Evolutionary conservation across 2,888 invertebrate genomes (phyloP).

Genomic region (Tridacna gigas): DNA sequence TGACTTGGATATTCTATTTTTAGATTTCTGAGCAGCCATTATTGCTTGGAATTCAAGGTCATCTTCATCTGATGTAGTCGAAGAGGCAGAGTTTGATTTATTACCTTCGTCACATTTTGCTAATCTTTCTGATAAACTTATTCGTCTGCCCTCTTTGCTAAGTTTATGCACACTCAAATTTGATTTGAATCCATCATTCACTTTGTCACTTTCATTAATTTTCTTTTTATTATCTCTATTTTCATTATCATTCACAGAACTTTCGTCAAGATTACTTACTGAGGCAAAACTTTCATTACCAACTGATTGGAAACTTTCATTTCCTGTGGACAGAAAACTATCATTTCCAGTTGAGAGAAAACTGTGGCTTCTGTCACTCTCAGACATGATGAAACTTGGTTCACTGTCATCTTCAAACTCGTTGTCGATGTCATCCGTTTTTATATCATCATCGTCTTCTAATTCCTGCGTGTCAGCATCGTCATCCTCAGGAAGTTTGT

Average conservation of each 20-base stretch:
- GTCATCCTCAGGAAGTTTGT: conserved; percentile 53
- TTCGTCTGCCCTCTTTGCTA: conserved; percentile 10
- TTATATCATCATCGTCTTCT: conserved; percentile 57
- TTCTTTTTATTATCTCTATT: conserved; percentile 35
- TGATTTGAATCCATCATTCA: neutral
- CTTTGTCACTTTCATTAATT: conserved; percentile 12
- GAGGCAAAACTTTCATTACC: conserved; percentile 60
- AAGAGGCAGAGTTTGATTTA: conserved; percentile 36
- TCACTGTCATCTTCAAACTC: conserved; percentile 69
- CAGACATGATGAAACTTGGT: conserved; percentile 63
- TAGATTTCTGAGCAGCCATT: conserved; percentile 57
- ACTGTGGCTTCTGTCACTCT: conserved; percentile 53
- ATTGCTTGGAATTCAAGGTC: conserved; percentile 59
- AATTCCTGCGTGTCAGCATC: conserved; percentile 40
- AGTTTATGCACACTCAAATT: conserved; percentile 26
- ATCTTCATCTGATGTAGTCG: conserved; percentile 34
- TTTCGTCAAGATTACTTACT: conserved; percentile 76
- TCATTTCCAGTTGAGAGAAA: conserved; percentile 45
- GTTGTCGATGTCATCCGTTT: conserved; percentile 55
- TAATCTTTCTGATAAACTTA: conserved; percentile 48
- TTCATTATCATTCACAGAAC: conserved; percentile 76
- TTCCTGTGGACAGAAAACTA: conserved; percentile 61
- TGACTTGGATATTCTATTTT: conserved; percentile 20
- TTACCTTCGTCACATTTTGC: conserved; percentile 38
- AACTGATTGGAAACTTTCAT: conserved; percentile 62